These are phyloP conservation scores for Hylaeus anthracinus DNA, from an alignment of 1,140 invertebrate species.

Conservation along the genomic window DNA sequence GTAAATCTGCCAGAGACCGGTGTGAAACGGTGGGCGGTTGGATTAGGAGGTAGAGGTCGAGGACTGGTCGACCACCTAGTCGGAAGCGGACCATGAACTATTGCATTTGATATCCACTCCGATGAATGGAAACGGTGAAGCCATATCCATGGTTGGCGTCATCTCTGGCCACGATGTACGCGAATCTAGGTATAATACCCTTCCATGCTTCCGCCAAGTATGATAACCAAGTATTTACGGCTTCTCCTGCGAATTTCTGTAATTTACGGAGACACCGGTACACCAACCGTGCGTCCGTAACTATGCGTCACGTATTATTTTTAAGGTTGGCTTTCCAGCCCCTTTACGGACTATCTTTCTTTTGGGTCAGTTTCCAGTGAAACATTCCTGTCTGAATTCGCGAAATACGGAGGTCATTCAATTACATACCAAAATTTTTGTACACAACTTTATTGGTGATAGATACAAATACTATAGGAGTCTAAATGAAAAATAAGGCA, in stretches of 20 bases:
- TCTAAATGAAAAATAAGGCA: too few species aligned
- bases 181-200: conserved; percentile 73
- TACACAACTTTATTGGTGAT: too few species aligned
- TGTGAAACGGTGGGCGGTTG: conserved; percentile 62
- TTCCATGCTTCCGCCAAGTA: conserved; percentile 74
- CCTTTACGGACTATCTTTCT: neutral
- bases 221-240: conserved; percentile 80
- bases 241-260: conserved; percentile 71
- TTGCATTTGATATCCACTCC: conserved; percentile 71
- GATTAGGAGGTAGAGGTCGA: conserved; percentile 66
- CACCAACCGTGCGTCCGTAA: conserved; percentile 28
- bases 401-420: too few species aligned
- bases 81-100: conserved; percentile 69
- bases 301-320: conserved; percentile 41
- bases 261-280: conserved; percentile 70
- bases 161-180: conserved; percentile 62
- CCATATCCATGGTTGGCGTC: conserved; percentile 62
- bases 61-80: conserved; percentile 66
- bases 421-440: too few species aligned
- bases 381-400: neutral
- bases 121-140: conserved; percentile 71
- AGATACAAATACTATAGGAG: too few species aligned
- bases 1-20: conserved; percentile 67
- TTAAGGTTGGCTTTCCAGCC: neutral
- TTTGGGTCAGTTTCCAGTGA: neutral